Conservation (phyloP, 2,113 vertebrate species). For the Gavia stellata region DNA sequence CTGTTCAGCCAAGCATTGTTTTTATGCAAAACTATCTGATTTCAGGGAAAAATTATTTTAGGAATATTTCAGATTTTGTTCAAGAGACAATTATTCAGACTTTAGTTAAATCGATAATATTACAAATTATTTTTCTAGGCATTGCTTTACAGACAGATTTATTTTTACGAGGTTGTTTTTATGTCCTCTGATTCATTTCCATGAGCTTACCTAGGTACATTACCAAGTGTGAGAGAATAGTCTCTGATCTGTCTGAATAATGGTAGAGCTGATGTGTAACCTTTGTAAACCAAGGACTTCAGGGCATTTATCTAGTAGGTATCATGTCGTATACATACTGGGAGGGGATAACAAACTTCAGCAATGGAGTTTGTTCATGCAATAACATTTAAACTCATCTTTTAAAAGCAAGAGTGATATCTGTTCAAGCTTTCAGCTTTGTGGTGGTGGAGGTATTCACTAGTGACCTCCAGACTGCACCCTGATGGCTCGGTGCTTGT, state of each 20-base stretch:
- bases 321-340: fast-evolving
- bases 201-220: not conserved
- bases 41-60: not conserved
- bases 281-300: not conserved
- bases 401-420: not conserved
- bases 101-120: not conserved
- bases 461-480: not conserved
- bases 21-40: not conserved
- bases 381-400: not conserved
- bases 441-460: not conserved
- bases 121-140: not conserved
- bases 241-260: not conserved
- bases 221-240: not conserved
- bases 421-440: not conserved
- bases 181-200: not conserved
- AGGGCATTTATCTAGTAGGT: not conserved
- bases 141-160: not conserved
- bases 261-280: not conserved
- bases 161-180: not conserved
- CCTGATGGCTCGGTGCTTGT: not conserved
- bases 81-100: not conserved
- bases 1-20: not conserved
- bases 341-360: not conserved
- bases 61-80: not conserved
- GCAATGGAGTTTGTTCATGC: not conserved